Evolutionary conservation across 2,888 invertebrate species (phyloP), one percentile per base, ranked within the genome.

Genomic region (Dione vanillae): DNA sequence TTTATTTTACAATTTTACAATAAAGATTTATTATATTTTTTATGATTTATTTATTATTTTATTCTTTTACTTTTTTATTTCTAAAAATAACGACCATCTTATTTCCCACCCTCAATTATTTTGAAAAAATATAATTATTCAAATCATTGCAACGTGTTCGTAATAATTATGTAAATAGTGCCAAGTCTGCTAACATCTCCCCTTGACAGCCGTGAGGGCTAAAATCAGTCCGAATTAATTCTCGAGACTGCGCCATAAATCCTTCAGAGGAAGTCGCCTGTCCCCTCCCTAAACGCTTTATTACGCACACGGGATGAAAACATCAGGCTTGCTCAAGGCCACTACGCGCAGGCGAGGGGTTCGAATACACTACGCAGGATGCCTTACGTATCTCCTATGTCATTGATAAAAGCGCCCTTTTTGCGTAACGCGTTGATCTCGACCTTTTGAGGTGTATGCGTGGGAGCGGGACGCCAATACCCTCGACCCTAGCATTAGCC

Each of bases 261-360:
- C 91, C 88, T 88, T 88, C 84, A 85, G 85, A 85, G 87, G 86
- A 88, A 91, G 89, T 90, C 89, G 86, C 87, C 87, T 83, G 86
- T 84, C 81, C 90, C 89, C 86, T 87, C 83, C 83, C 87, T 92
- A 91, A 92, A 90, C 88, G 90, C 85, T 92, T 92, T 92, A 92
- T 90, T 92, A 91, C 91, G 87, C 91, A 82, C 88, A 82, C 87
- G 88, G 86, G 91, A 92, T 92, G 90, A 91, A 92, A 92, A 91
- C 91, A 92, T 92, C 89, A 89, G 87, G 86, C 83, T 78, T 82
- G 81, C 89, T 90, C 92, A 91, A 93, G 92, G 92, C 88, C 90
- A 88, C 85, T 84, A 84, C 85, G 83, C 84, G 84, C 82, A 83
- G 75, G 74, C 76, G 78, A 78, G 80, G 85, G 84, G 82, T 70